phyloP scores from a whole-genome alignment of 2,797 vertebrate genomes.

The Gorsachius magnificus region DNA sequence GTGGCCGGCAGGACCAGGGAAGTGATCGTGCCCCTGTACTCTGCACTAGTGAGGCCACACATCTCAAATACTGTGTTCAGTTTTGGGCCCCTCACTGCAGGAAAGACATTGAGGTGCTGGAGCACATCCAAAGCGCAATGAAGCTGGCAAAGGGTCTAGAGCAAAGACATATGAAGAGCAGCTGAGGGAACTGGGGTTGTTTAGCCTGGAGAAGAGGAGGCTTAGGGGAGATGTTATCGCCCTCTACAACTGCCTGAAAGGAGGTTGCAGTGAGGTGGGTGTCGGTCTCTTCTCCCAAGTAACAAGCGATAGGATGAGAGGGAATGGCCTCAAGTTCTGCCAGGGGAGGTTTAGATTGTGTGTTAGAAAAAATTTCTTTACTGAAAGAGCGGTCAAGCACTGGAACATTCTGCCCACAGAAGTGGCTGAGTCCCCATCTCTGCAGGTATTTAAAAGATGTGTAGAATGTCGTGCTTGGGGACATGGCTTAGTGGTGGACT shows the following conservation, averaged over 20 bases:
- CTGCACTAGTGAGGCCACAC: too few species aligned
- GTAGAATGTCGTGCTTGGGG: background rate
- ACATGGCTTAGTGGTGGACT: background rate
- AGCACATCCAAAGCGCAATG: rapidly evolving
- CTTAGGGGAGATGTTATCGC: too few species aligned
- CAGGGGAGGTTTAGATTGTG: background rate
- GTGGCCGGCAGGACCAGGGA: too few species aligned
- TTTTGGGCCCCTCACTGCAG: background rate
- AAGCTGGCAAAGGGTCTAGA: background rate
- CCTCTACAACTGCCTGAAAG: background rate
- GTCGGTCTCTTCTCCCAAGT: background rate
- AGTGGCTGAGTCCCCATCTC: background rate
- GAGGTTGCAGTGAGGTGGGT: too few species aligned
- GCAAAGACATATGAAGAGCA: background rate
- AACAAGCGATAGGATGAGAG: background rate
- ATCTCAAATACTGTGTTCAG: background rate
- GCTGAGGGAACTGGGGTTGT: background rate
- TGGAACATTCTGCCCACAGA: background rate
- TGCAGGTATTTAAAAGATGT: background rate
- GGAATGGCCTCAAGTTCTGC: background rate
- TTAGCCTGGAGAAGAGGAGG: background rate
- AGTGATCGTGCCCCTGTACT: too few species aligned
- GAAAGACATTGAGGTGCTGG: background rate
- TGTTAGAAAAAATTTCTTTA: background rate
- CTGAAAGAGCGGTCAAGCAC: background rate